Conservation (phyloP, 2,888 invertebrate species). For the Orthosia gracilis region DNA sequence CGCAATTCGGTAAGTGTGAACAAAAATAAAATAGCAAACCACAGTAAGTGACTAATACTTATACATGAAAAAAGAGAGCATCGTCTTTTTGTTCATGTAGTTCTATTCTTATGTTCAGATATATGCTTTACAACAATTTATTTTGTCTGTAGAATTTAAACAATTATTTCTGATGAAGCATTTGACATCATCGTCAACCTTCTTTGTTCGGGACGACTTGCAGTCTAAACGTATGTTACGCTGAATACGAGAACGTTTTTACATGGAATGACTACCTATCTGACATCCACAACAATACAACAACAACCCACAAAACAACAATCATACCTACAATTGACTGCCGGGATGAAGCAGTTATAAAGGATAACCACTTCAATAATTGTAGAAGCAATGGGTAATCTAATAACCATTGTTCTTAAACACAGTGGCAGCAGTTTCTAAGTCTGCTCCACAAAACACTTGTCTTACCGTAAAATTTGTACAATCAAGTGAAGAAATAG, state of each 20-base stretch:
- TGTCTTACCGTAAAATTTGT: slow-evolving; percentile 33
- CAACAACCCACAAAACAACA: no score
- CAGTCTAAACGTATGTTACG: no score
- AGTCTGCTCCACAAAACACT: slow-evolving; percentile 20
- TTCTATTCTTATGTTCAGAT: background rate
- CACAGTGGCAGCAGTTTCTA: slow-evolving; percentile 6
- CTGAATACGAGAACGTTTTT: no score
- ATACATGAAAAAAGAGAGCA: slow-evolving; percentile 8
- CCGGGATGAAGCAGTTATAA: background rate
- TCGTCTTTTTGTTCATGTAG: slow-evolving; percentile 24
- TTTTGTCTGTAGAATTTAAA: no score
- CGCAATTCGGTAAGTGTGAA: slow-evolving; percentile 44
- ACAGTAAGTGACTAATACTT: slow-evolving; percentile 39
- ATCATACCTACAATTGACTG: no score
- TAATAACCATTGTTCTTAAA: background rate
- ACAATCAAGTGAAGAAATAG: slow-evolving; percentile 21
- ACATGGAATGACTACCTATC: no score
- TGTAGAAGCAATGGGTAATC: background rate
- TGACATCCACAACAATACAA: no score
- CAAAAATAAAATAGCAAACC: slow-evolving; percentile 57
- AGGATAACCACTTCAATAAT: background rate
- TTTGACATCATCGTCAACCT: no score
- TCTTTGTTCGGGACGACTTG: no score
- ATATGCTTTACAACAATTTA: no score
- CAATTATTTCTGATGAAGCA: no score